Evolutionary conservation across 2,113 vertebrate genomes (phyloP).

Genomic region (Trogon melanurus): DNA sequence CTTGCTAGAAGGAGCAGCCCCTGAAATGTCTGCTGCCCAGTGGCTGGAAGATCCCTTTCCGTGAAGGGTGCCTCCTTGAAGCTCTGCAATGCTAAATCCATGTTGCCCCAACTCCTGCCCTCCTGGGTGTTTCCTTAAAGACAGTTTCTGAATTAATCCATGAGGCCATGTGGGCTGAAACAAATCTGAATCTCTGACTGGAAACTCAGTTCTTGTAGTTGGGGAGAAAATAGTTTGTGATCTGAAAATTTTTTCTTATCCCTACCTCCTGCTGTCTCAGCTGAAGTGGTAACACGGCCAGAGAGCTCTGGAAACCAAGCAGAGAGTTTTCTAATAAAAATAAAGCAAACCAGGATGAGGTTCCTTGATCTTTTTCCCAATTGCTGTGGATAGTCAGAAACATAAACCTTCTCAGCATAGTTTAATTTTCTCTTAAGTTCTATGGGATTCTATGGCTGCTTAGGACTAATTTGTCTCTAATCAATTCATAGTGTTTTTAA

Average conservation of each 20-base stretch:
- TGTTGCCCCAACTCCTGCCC: not conserved
- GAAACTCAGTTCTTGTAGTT: not conserved
- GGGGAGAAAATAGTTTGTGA: not conserved
- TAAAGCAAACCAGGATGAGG: not conserved
- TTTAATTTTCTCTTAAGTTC: slow-evolving; percentile 12
- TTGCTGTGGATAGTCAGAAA: not conserved
- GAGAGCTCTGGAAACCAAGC: not conserved
- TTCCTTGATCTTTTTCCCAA: slow-evolving; percentile 24
- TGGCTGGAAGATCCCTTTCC: not conserved
- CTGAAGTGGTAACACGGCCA: not conserved
- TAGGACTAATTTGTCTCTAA: not conserved
- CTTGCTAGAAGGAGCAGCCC: not conserved
- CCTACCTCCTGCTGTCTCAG: not conserved
- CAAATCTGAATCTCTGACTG: not conserved
- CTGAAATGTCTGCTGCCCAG: not conserved
- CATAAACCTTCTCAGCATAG: not conserved
- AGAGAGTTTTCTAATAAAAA: not conserved
- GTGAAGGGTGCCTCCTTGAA: not conserved
- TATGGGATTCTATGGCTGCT: not conserved
- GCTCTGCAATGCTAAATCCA: not conserved
- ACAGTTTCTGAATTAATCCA: not conserved
- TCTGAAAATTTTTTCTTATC: slow-evolving; percentile 9
- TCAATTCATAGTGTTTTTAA: not conserved
- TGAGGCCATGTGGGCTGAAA: not conserved
- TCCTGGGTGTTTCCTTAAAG: not conserved